Evolutionary conservation across 2,888 invertebrate genomes (phyloP), one percentile per base, ranked within the genome.

Genomic region (Synergus umbraculus): DNA sequence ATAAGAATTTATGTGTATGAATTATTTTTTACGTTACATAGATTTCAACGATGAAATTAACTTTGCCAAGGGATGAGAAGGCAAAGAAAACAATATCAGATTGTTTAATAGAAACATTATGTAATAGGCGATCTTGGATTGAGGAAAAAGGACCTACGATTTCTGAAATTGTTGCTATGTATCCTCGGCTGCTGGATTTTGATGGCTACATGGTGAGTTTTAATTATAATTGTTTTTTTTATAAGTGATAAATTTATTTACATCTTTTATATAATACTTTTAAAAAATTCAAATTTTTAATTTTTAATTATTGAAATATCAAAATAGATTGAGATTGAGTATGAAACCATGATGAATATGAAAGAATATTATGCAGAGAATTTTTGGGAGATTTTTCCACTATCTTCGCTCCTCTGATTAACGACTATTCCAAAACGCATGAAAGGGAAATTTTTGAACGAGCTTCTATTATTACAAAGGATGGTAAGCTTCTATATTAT

Each of bases 31-130:
- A 29, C 22, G 22, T 29, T 29, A 29, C 22, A 22, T 29, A 46
- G 73, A 73, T 73, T 49, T 46, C 44, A 3, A 73, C 22, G 10
- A 73, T 73, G 73, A 73, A 73, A 29, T 12, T 73, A 44, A 46
- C 43, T 15, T 22, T 73, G 22, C 73, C 73, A n/a, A 73, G 18
- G 12, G 73, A 73, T n/a, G 49, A 12, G 43, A 73, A 18, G n/a
- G 1, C 43, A 22, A 15, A 73, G 43, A 49, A 44, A 73, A 73
- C 12, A 49, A 43, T 73, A 8, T 0, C 12, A 44, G 73, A 73
- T 15, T 73, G 22, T 18, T 22, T 73, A 49, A 4, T 49, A 4
- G 73, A 22, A 73, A 73, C 73, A 7, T 22, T 73, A 22, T 1
- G 9, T 8, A 43, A 73, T 29, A 46, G 73, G 7, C 49, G 73